Base-by-base conservation (phyloP, 2,113 vertebrate species). In the Loxodonta africana region DNA sequence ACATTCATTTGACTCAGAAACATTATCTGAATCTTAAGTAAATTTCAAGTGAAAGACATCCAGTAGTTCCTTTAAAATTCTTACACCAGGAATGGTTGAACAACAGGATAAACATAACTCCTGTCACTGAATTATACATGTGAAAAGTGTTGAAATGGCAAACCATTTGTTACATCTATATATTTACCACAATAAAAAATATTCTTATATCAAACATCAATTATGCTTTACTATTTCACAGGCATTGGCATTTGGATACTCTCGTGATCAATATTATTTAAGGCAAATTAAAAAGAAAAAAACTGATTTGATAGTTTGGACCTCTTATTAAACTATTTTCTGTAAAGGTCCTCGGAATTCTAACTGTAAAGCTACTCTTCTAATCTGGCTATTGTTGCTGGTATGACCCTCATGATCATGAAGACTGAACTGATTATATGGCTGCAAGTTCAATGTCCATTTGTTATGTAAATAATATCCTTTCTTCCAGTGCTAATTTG, bases 381-480 rank as follows among this genome's bases (percentile, higher is more conserved):
- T 67, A 95, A 88, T 92, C 73, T 94, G 74, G 28, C 63, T 84
- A 81, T 92, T 87, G 73, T 53, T 83, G 8, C 51, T 77, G 73
- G 26, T 74, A 57, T 37, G 81, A 83, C 23, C 88, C 48, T 81
- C 48, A 67, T 28, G 90, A 77, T 62, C 63, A 60, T 48, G 48
- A 83, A 93, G 44, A 67, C 51, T 33, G 12, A 63, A 94, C 77
- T 63, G 67, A 85, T n/a, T 96, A 11, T 37, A 15, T 65, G 57
- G 78, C 71, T 90, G 33, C 53, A 81, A 90, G 8, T 15, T 83
- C 63, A 33, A 41, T 33, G 63, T 48, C 28, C 15, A 95, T 95
- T 91, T 90, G 87, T 95, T 26, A 82, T 78, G 84, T 15, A 97
- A 94, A 88, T 65, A 46, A 23, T 37, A 57, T n/a, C 57, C 37